Evolutionary conservation across 2,888 invertebrate species (phyloP), one percentile per base, ranked within the genome.

Genomic region (Bellardia bayeri): DNA sequence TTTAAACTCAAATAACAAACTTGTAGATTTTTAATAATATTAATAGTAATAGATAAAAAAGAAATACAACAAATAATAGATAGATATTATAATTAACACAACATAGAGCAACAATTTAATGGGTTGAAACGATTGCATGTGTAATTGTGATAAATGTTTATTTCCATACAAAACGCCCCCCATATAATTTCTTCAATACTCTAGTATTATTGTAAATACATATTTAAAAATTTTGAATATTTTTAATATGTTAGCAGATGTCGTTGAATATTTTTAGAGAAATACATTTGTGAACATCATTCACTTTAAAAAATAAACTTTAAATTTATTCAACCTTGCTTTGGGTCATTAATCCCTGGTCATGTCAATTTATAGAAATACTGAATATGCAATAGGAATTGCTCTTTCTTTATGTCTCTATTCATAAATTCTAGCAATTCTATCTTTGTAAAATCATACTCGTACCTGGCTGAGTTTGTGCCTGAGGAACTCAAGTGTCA

Each of bases 141-240:
- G 51, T 33, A 75, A 63, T 69, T 82, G 75, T 68, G 68, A 58
- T 75, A 68, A 82, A 82, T 68, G 16, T 79, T 68, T 45, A 63
- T 33, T 74, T 74, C 11, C 7, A 23, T 33, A 45, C 30, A 69
- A 42, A 61, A 82, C 68, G 68, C 75, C 75, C 82, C 37, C 14
- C 6, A 33, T 45, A 69, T 51, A 33, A 33, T 11, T 56, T 7
- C 2, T 23, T 8, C 23, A 1, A 56, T 6, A 23, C 37, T 11
- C 23, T 14, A 51, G 56, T 56, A 0, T 23, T 23, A 23, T 3
- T 56, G 9, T 23, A n/a, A n/a, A n/a, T n/a, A n/a, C n/a, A n/a
- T n/a, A 23, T 56, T 56, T 23, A 61, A 23, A 1, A 23, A 23
- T 23, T 23, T 23, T 1, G 23, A 23, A 23, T 23, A 23, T 16